Base-by-base conservation (phyloP, 1,140 invertebrate genomes). In the Lasioglossum baleicum region DNA sequence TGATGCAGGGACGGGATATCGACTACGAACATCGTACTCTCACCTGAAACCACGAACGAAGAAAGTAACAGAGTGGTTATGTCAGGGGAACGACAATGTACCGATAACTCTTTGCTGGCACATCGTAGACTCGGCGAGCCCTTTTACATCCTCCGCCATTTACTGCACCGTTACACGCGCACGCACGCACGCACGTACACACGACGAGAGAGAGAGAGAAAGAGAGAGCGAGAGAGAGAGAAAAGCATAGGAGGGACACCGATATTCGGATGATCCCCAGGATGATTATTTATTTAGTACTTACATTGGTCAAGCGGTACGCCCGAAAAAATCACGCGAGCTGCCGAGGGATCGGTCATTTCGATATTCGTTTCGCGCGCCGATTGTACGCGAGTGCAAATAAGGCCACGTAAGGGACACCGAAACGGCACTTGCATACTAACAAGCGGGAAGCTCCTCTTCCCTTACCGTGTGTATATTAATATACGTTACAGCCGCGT, bases 31-130 rank as follows among this genome's bases (percentile, higher is more conserved):
- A 77, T 83, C 53, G 69, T 35, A 53, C 64, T 81, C 48, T 60
- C 63, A 70, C 72, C 81, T 73, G 79, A 76, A 81, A 73, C 83
- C 40, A 56, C 58, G 78, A 61, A 73, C 68, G 65, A 67, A 69
- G 73, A 65, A 84, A 81, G 75, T 77, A 81, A 85, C 82, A 73
- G 35, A 35, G 73, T 70, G 83, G 73, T 85, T 85, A 85, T 85
- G 83, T 85, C 83, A 85, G 77, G 64, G 79, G 42, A 51, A 75
- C 71, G 77, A 80, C 77, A 67, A 61, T 67, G 35, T 35, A 67
- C 71, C 71, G 64, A 75, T 61, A 75, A 80, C 60, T 74, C 51
- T 61, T 22, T 22, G 48, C 71, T 75, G 71, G 77, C 64, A 61
- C 77, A 75, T 79, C 70, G 71, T 80, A 67, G 70, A 58, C 63